Conservation (phyloP, 64 coral and sea anemone genomes). For the Pocillopora damicornis region DNA sequence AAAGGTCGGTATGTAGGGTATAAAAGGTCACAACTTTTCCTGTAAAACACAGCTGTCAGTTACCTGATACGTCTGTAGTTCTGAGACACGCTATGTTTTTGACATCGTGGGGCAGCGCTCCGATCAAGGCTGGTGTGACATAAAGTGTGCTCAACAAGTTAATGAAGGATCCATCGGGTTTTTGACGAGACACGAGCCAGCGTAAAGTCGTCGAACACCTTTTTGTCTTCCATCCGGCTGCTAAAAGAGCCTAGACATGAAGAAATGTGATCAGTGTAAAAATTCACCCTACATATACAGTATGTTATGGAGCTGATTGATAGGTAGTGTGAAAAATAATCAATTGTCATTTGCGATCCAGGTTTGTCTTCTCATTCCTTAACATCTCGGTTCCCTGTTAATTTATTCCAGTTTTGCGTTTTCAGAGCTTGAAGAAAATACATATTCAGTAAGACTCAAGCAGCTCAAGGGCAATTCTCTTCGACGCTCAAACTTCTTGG, state of each 20-base stretch:
- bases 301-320: no score
- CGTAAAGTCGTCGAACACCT: slow-evolving; percentile 18
- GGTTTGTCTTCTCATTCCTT: no score
- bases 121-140: slow-evolving; percentile 37
- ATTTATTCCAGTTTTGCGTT: no score
- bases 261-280: not conserved
- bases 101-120: slow-evolving; percentile 36
- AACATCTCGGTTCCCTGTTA: no score
- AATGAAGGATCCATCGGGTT: slow-evolving; percentile 35
- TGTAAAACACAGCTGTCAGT: not conserved
- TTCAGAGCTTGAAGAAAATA: no score
- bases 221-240: not conserved
- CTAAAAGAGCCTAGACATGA: slow-evolving; percentile 23
- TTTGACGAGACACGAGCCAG: slow-evolving; percentile 30
- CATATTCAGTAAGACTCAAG: no score
- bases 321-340: no score
- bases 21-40: not conserved
- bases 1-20: not conserved
- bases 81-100: slow-evolving; percentile 9
- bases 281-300: no score
- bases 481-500: no score
- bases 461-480: no score
- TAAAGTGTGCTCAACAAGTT: slow-evolving; percentile 6
- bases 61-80: not conserved
- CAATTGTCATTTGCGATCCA: no score